A percentile compares a stretch with the other conserved stretches of the same genome.
Evolutionary conservation across 2,113 vertebrate species (phyloP).

Genomic region (Corythaixoides concolor): DNA sequence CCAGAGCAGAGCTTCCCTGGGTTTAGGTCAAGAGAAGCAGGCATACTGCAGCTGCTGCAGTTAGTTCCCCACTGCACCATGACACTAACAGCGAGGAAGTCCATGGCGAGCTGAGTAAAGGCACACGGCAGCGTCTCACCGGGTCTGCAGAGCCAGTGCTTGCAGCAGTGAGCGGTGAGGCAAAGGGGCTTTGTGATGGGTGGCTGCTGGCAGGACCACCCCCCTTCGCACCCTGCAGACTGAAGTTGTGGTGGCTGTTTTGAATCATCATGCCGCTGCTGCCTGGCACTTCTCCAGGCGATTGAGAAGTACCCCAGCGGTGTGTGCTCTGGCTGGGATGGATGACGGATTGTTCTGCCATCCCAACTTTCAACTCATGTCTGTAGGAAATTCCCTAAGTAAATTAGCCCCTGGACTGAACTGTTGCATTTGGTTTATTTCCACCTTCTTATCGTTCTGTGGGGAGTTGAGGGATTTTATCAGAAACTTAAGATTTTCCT

Average conservation of each 20-base stretch:
- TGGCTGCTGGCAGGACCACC: accelerated
- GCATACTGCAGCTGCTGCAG: not conserved
- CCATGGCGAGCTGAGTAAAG: not conserved
- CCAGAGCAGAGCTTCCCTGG: not conserved
- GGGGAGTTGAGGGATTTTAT: not conserved
- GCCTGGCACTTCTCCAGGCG: not conserved
- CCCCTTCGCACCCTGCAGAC: not conserved
- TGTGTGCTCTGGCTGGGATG: not conserved
- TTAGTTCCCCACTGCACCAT: not conserved
- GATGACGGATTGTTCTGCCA: not conserved
- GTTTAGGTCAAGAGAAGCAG: not conserved
- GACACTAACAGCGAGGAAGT: not conserved
- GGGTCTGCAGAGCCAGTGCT: not conserved
- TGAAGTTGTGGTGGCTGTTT: not conserved
- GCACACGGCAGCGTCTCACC: accelerated
- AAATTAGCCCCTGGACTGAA: not conserved
- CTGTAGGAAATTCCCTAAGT: not conserved
- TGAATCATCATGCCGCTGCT: not conserved
- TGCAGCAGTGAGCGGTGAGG: not conserved
- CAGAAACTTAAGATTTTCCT: not conserved
- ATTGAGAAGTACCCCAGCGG: not conserved
- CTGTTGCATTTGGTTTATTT: not conserved
- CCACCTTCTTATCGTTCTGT: not conserved
- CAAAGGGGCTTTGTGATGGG: not conserved
- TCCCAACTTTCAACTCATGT: not conserved